These are phyloP conservation scores for Neolamprologus caudopunctatus DNA, from an alignment of 2,113 vertebrate species.

Conservation along the genomic window DNA sequence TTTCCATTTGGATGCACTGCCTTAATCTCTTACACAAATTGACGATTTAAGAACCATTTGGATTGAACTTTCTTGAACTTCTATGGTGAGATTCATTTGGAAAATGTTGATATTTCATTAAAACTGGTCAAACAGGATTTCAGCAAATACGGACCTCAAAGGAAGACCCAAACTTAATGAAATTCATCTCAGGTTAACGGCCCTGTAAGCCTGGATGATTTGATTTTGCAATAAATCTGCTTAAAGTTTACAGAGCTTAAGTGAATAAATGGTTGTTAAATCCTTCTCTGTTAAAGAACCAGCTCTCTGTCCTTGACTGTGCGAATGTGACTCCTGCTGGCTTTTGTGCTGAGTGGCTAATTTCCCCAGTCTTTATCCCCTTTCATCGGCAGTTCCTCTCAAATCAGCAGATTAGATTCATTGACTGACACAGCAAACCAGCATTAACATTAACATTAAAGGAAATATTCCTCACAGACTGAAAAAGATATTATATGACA, in stretches of 20 bases:
- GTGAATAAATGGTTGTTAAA: conserved; percentile 6
- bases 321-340: conserved; percentile 16
- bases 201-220: not conserved
- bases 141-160: not conserved
- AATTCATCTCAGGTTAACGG: not conserved
- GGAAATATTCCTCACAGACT: not conserved
- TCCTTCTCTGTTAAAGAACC: not conserved
- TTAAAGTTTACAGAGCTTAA: not conserved
- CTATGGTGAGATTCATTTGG: not conserved
- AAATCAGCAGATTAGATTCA: conserved; percentile 19
- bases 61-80: not conserved
- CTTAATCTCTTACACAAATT: not conserved
- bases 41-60: not conserved
- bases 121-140: not conserved
- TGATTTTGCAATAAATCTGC: not conserved
- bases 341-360: conserved; percentile 28
- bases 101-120: not conserved
- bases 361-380: conserved; percentile 6
- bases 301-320: conserved; percentile 20
- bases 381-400: not conserved
- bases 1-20: not conserved
- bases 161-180: not conserved
- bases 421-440: not conserved
- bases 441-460: not conserved
- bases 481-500: not conserved